A percentile compares a stretch with the other conserved stretches of the same genome.
Conservation (phyloP, 2,888 invertebrate genomes). For the Calameuta pallipes region DNA sequence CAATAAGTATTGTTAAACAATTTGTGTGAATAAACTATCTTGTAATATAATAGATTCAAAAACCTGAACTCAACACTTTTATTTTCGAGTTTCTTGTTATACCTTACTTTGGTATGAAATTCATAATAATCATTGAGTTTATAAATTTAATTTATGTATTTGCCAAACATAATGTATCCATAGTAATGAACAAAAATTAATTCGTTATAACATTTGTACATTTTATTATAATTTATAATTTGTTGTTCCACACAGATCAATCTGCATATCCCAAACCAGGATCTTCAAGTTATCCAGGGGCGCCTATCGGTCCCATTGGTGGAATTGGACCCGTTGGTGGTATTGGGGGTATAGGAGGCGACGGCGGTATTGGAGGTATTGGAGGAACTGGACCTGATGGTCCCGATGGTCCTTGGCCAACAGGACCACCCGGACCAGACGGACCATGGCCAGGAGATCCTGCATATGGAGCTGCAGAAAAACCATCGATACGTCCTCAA, state of each 20-base stretch:
- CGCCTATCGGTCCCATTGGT: constrained; percentile 34
- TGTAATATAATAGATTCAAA: no score
- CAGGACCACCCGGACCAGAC: constrained; percentile 56
- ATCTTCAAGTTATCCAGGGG: constrained; percentile 33
- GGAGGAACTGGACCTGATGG: constrained; percentile 49
- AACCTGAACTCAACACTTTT: no score
- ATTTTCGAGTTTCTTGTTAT: no score
- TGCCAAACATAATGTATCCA: no score
- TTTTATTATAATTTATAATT: no score
- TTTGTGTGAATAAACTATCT: no score
- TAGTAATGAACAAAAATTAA: no score
- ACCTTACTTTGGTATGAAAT: no score
- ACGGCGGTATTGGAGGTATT: constrained; percentile 47
- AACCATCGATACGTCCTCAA: constrained; percentile 1
- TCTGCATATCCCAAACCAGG: constrained; percentile 22
- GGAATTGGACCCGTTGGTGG: constrained; percentile 40
- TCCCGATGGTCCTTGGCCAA: constrained; percentile 52
- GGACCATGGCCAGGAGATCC: constrained; percentile 62
- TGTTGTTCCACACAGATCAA: neutral
- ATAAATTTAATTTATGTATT: no score
- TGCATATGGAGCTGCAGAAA: constrained; percentile 42
- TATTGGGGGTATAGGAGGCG: constrained; percentile 37
- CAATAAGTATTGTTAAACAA: no score
- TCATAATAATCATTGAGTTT: no score
- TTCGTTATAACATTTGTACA: no score